phyloP scores from a whole-genome alignment of 2,797 vertebrate genomes.

The Melanotaenia pygmaea region DNA sequence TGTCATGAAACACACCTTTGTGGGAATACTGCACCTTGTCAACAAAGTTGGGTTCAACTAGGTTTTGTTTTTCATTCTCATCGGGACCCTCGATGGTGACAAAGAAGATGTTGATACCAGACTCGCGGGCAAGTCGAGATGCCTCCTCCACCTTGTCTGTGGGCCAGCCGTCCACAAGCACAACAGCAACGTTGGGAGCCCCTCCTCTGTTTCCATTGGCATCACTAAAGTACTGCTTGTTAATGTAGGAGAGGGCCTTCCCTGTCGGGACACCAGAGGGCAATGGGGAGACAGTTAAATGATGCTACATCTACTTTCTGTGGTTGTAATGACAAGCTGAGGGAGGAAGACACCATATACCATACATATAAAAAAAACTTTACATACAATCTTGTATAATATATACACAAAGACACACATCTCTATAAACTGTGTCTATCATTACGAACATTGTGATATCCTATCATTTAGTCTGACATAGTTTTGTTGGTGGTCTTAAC shows the following conservation, averaged over 20 bases:
- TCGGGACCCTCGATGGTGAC: conserved; percentile 94
- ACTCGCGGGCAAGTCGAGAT: conserved; percentile 92
- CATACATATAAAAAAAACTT: conserved; percentile 10
- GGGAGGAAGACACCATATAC: background rate
- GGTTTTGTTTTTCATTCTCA: conserved; percentile 89
- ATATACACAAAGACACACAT: conserved; percentile 2
- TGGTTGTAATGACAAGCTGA: background rate
- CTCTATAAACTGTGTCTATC: conserved; percentile 5
- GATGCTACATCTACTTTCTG: background rate
- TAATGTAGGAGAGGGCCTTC: conserved; percentile 93
- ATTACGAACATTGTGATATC: conserved; percentile 25
- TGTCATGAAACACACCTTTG: background rate
- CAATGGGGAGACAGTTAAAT: conserved; percentile 56
- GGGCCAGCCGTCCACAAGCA: conserved; percentile 97
- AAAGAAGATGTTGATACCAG: conserved; percentile 98
- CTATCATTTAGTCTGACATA: conserved; percentile 41
- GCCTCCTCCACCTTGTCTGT: conserved; percentile 95
- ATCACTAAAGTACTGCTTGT: conserved; percentile 93
- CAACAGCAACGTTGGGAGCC: conserved; percentile 92
- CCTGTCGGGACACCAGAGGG: conserved; percentile 83
- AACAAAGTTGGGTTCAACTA: conserved; percentile 92
- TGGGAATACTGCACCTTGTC: conserved; percentile 87
- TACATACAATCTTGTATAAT: background rate
- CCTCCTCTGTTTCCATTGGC: conserved; percentile 91
- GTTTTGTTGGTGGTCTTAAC: conserved; percentile 29